Evolutionary conservation across 2,797 vertebrate species (phyloP).

Genomic region (Centroberyx gerrardi): DNA sequence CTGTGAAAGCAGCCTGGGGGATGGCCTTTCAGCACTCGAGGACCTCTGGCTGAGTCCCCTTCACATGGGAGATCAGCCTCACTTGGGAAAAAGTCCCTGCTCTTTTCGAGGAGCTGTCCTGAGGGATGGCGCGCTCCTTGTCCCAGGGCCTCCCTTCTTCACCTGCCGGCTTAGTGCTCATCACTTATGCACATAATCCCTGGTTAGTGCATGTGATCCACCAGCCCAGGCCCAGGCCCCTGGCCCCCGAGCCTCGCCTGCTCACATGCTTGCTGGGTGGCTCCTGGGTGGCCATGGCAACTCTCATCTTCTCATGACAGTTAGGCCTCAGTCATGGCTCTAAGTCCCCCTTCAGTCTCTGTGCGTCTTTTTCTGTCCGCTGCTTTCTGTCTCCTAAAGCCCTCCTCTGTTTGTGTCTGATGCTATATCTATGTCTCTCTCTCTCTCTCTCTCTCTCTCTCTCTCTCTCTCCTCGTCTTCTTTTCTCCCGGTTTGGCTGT

Average conservation of each 20-base stretch:
- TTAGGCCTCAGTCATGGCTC: constrained; percentile 79
- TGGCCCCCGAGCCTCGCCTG: constrained; percentile 73
- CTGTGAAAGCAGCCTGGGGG: constrained; percentile 88
- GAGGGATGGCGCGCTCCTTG: constrained; percentile 73
- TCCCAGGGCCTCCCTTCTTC: constrained; percentile 84
- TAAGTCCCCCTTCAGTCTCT: constrained; percentile 77
- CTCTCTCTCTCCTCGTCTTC: constrained; percentile 52
- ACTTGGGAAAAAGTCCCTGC: constrained; percentile 77
- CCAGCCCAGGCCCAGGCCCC: constrained; percentile 79
- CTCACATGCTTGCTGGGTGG: constrained; percentile 81
- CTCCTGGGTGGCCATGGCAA: constrained; percentile 82
- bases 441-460: constrained; percentile 1
- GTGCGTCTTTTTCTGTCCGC: constrained; percentile 69
- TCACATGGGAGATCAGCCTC: constrained; percentile 84
- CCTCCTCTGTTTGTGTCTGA: constrained; percentile 32
- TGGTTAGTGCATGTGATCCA: constrained; percentile 86
- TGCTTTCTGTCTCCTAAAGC: constrained; percentile 35
- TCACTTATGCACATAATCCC: constrained; percentile 97
- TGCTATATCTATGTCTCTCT: constrained; percentile 14
- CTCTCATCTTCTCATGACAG: constrained; percentile 85
- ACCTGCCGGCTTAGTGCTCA: constrained; percentile 93
- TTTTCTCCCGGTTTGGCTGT: constrained; percentile 53
- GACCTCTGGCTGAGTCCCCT: constrained; percentile 85
- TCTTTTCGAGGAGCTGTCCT: constrained; percentile 75
- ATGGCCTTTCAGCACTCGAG: constrained; percentile 87